These are phyloP conservation scores for Diploscapter pachys DNA, from an alignment of 1,140 invertebrate species.

Conservation along the genomic window DNA sequence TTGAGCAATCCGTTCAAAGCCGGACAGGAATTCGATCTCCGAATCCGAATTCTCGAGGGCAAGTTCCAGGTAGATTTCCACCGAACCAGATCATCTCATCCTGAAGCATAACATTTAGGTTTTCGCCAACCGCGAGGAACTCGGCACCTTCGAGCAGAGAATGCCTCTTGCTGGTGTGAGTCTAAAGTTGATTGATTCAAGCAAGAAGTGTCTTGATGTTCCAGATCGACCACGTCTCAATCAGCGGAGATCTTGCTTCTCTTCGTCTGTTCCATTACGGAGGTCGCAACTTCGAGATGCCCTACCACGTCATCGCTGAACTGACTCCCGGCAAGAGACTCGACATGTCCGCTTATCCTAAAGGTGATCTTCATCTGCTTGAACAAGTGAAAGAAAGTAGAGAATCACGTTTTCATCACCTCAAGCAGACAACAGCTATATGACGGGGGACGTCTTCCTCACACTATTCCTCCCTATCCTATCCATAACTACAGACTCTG, in stretches of 20 bases:
- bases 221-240: slow-evolving; percentile 52
- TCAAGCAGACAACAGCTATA: no score
- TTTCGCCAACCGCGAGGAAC: slow-evolving; percentile 51
- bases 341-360: slow-evolving; percentile 54
- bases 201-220: background rate
- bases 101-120: slow-evolving; percentile 40
- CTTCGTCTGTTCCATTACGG: slow-evolving; percentile 56
- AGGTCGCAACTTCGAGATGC: slow-evolving; percentile 49
- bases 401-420: no score
- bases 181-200: background rate
- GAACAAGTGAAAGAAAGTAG: no score
- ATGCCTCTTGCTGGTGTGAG: slow-evolving; percentile 48
- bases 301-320: slow-evolving; percentile 54
- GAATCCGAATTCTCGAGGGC: slow-evolving; percentile 52
- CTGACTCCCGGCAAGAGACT: slow-evolving; percentile 52
- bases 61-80: slow-evolving; percentile 48
- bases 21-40: slow-evolving; percentile 52
- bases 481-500: no score
- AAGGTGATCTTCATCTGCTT: slow-evolving; percentile 23
- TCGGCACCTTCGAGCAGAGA: slow-evolving; percentile 55
- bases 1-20: slow-evolving; percentile 54
- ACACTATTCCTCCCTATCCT: no score
- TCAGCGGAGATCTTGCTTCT: slow-evolving; percentile 48
- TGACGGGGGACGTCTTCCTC: no score
- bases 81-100: background rate